phyloP scores from a whole-genome alignment of 2,888 invertebrate genomes.

The Oxyscelio sp. region DNA sequence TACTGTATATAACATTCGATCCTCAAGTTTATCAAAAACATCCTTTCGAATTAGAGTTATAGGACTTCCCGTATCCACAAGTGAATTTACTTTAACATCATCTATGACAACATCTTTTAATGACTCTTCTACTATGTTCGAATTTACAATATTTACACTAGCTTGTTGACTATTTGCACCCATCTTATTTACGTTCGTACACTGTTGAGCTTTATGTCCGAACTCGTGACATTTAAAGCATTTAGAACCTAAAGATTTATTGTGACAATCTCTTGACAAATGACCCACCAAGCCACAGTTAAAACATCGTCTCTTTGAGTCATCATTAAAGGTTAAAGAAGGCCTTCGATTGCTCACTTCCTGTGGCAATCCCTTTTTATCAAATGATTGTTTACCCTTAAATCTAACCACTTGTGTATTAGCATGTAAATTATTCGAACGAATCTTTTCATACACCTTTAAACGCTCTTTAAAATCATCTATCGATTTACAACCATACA shows the following conservation, averaged over 20 bases:
- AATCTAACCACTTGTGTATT: neutral
- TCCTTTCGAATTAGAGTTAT: conserved; percentile 27
- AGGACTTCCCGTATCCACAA: conserved; percentile 36
- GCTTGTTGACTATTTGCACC: neutral
- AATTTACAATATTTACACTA: conserved; percentile 13
- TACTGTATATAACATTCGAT: neutral
- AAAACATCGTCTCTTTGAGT: conserved; percentile 1
- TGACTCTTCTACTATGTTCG: neutral
- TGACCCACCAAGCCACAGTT: neutral
- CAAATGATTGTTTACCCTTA: too few species aligned
- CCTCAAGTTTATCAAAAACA: neutral
- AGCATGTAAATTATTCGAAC: neutral
- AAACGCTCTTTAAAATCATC: conserved; percentile 20
- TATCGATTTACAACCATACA: conserved; percentile 15
- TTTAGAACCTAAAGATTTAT: conserved; percentile 76
- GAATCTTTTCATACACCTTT: conserved; percentile 14
- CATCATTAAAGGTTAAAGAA: neutral
- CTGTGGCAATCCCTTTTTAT: neutral
- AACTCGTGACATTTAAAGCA: conserved; percentile 80
- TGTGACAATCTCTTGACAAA: conserved; percentile 13
- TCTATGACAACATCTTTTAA: conserved; percentile 14
- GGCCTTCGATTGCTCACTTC: neutral
- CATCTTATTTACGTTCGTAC: conserved; percentile 1
- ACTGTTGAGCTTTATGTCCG: conserved; percentile 76
- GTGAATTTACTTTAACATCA: conserved; percentile 1